Evolutionary conservation across 2,113 vertebrate genomes (phyloP).

Genomic region (Tupaia chinensis): DNA sequence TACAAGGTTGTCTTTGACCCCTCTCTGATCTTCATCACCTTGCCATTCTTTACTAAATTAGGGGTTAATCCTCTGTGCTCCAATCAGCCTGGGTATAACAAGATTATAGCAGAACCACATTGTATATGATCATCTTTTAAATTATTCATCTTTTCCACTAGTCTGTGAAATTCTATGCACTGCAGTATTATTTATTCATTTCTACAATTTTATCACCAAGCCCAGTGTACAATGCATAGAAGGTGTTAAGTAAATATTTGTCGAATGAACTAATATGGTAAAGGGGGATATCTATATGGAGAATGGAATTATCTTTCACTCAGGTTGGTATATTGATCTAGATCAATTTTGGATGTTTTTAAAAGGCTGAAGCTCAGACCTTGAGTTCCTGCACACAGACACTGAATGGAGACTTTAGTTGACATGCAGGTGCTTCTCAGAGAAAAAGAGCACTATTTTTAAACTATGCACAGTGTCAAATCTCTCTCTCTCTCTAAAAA

Average conservation of each 20-base stretch:
- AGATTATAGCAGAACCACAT: accelerated
- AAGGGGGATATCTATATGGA: not conserved
- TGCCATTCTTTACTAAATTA: not conserved
- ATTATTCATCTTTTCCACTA: not conserved
- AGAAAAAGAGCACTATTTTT: slow-evolving; percentile 73
- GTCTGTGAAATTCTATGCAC: not conserved
- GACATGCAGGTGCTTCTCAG: slow-evolving; percentile 11
- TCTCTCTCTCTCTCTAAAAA: slow-evolving; percentile 81
- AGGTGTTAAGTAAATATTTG: not conserved
- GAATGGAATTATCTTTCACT: not conserved
- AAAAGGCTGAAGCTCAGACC: not conserved
- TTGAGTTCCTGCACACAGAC: slow-evolving; percentile 23
- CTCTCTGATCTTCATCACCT: not conserved
- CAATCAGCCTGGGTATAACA: accelerated
- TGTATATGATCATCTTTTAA: not conserved
- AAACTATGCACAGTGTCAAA: slow-evolving; percentile 72
- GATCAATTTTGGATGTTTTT: not conserved
- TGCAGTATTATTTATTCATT: not conserved
- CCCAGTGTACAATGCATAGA: too few species aligned
- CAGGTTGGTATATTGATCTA: not conserved
- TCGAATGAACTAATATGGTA: not conserved
- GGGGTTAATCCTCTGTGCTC: not conserved
- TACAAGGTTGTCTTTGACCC: not conserved
- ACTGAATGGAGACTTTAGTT: not conserved
- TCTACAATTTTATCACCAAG: not conserved